Evolutionary conservation across 2,797 vertebrate genomes (phyloP), one percentile per base, ranked within the genome.

Genomic region (Enteromius thamalakanensis): DNA sequence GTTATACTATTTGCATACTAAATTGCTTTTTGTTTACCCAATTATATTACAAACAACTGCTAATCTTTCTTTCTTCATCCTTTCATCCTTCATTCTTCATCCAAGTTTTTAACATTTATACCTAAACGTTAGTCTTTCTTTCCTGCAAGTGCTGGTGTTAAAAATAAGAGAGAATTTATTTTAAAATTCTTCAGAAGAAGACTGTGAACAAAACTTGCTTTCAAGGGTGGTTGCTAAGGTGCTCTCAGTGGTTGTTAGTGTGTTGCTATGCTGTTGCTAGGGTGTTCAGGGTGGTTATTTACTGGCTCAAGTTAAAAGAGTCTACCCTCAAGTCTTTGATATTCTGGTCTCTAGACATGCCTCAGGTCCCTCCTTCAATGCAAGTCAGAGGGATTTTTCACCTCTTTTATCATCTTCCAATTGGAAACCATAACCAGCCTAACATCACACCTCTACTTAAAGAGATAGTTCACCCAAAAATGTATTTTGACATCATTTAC

Each of bases 341-440:
- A 55, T 40, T 55, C 21, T 58, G 11, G 11, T 55, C 72, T 75
- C 72, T 55, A 37, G 72, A 75, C 55, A 17, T 40, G 29, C 6
- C 72, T 58, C 32, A 51, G 49, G 21, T 75, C 32, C 72, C 72
- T 75, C 32, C 49, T 40, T 75, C 51, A 55, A 32, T 75, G 51
- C 32, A 75, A 75, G 51, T 75, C 29, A 53, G 69, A 71, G 72
- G 10, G 32, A 40, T 75, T 75, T 37, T 75, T 40, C 32, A 55
- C 72, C 32, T 75, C 51, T 75, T 75, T 75, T 40, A 58, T 75
- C 72, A 23, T 75, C 51, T 58, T 75, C 51, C 72, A 75, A 15
- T 75, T 75, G 51, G 72, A 58, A 75, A 15, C 12, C 72, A 75
- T n/a, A 75, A 19, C 3, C 21, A 75, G 21, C 6, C 6, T 55